Evolutionary conservation across 2,113 vertebrate species (phyloP).

Genomic region (Clarias macrocephalus): DNA sequence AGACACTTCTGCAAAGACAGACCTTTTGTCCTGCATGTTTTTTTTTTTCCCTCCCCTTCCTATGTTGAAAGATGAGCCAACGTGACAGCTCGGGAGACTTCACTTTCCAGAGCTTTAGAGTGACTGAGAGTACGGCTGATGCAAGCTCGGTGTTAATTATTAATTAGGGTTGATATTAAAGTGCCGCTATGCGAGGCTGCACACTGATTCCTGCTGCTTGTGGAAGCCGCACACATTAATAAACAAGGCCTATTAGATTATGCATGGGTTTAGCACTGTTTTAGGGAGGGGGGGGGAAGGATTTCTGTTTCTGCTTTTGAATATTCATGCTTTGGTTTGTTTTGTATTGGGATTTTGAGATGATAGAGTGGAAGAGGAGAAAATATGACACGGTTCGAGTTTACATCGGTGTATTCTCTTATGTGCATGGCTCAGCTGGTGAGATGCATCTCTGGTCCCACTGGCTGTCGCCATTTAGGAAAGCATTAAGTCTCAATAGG

Average conservation of each 20-base stretch:
- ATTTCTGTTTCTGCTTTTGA: background rate
- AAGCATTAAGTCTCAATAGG: constrained; percentile 17
- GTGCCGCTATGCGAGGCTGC: constrained; percentile 50
- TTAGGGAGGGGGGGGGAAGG: too few relatives aligned
- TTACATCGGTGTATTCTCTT: constrained; percentile 9
- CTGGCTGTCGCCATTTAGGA: constrained; percentile 14
- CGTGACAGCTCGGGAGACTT: constrained; percentile 29
- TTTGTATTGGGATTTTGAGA: background rate
- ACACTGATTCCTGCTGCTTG: constrained; percentile 52
- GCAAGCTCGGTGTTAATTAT: constrained; percentile 68
- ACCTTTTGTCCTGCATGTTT: background rate
- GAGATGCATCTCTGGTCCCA: background rate
- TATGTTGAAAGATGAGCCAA: constrained; percentile 20
- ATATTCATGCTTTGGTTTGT: background rate
- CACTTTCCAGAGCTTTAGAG: constrained; percentile 19
- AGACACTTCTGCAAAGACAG: background rate
- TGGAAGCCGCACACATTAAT: constrained; percentile 63
- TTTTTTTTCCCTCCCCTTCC: background rate
- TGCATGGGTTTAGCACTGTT: constrained; percentile 63
- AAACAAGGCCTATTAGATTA: constrained; percentile 68
- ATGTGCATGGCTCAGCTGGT: constrained; percentile 6
- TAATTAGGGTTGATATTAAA: constrained; percentile 70
- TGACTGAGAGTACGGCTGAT: constrained; percentile 51
- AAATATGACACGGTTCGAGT: background rate
- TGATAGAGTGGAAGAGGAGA: background rate